Evolutionary conservation across 2,113 vertebrate species (phyloP).

Genomic region (Thoracochromis brauschi): DNA sequence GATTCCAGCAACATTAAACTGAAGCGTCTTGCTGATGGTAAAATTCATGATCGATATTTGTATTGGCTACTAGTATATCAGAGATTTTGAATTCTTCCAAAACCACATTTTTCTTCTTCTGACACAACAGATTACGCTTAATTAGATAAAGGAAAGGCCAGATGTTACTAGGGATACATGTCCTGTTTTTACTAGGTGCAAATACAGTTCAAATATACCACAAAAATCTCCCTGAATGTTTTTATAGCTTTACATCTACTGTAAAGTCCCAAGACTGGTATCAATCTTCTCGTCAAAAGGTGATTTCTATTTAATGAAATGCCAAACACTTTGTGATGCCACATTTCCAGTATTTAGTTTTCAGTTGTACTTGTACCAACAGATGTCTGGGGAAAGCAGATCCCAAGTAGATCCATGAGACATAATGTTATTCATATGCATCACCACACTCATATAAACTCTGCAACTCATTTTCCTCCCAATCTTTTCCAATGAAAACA

Average conservation of each 20-base stretch:
- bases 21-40: neutral
- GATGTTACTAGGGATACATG: neutral
- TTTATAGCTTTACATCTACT: neutral
- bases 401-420: neutral
- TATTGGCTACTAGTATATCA: neutral
- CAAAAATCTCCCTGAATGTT: neutral
- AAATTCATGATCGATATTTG: neutral
- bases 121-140: neutral
- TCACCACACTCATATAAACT: neutral
- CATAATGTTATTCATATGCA: neutral
- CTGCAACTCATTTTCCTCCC: neutral
- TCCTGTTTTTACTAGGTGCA: neutral
- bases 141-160: neutral
- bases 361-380: neutral
- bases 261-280: neutral
- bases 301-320: neutral
- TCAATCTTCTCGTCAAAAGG: neutral
- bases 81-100: neutral
- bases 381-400: neutral
- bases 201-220: neutral
- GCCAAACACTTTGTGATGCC: neutral
- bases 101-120: neutral
- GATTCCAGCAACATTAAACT: neutral
- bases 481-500: constrained; percentile 45
- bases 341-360: neutral